Evolutionary conservation across 2,113 vertebrate species (phyloP).

Genomic region (Orycteropus afer): DNA sequence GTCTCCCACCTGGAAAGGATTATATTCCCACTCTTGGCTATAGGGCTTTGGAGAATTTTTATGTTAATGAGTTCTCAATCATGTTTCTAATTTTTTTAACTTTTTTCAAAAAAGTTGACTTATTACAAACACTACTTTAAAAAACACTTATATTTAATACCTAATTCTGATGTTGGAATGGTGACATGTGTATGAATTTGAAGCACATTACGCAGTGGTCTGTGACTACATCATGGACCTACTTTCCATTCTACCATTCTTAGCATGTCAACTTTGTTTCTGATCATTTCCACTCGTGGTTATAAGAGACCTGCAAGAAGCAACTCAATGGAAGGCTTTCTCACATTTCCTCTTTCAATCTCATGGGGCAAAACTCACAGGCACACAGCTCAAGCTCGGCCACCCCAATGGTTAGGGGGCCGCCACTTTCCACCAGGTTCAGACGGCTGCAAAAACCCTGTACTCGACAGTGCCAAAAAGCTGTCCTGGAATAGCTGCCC

Average conservation of each 20-base stretch:
- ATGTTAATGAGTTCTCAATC: not conserved
- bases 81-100: not conserved
- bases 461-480: too few species aligned
- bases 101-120: not conserved
- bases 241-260: not conserved
- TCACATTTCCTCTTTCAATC: not conserved
- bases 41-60: not conserved
- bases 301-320: not conserved
- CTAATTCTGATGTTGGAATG: not conserved
- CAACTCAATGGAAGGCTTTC: not conserved
- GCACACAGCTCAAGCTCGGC: too few species aligned
- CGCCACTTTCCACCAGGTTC: too few species aligned
- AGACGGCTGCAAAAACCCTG: too few species aligned
- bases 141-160: not conserved
- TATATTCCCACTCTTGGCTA: not conserved
- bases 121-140: conserved; percentile 8
- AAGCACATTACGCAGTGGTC: not conserved
- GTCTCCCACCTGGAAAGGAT: not conserved
- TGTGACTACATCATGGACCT: not conserved
- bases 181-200: not conserved
- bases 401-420: too few species aligned
- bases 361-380: not conserved
- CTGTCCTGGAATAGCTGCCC: too few species aligned
- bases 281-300: not conserved
- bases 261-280: not conserved